Evolutionary conservation across 37 sponge, comb jelly and placozoan genomes (phyloP), one percentile per base, ranked within the genome.

Genomic region (Crambe crambe): DNA sequence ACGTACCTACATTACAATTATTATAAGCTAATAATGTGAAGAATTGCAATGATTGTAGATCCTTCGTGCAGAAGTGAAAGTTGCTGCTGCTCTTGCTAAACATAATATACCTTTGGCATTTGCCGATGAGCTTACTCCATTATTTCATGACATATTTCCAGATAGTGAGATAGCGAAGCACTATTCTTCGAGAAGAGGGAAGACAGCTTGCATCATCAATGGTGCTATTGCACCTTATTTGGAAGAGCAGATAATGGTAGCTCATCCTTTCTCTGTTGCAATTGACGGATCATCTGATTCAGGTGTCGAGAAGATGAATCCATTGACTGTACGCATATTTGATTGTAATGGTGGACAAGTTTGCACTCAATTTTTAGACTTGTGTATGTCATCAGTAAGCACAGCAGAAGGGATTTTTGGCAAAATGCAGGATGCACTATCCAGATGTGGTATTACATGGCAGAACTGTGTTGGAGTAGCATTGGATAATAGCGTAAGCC

Each of bases 171-270:
- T n/a, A n/a, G n/a, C n/a, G n/a, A n/a, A n/a, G n/a, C n/a, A n/a
- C n/a, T n/a, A n/a, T n/a, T n/a, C n/a, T 27, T 81, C 74, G 40
- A 79, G 73, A 32, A 56, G 83, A 37, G 87, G 85, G 5, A 90
- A 86, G 61, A 81, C 89, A 60, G 87, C 89, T 21, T 87, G 92
- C 70, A 92, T 92, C 68, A 20, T 92, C 12, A 92, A 87, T 75
- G 85, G 81, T 3, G 69, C 89, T 56, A 43, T 87, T 42, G 57
- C 58, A 34, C 85, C 85, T 62, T 63, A 84, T 58, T 88, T 87
- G 42, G 57, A 61, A 42, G 21, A 37, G 5, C 29, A 23, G 36
- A 31, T 43, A 15, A 92, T 92, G 89, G 87, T 70, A 44, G 37
- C 43, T 0, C 22, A 35, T 5, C 90, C 87, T 35, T 93, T 86